phyloP scores from a whole-genome alignment of 1,140 invertebrate species.

The Drosophila nigromelanica region DNA sequence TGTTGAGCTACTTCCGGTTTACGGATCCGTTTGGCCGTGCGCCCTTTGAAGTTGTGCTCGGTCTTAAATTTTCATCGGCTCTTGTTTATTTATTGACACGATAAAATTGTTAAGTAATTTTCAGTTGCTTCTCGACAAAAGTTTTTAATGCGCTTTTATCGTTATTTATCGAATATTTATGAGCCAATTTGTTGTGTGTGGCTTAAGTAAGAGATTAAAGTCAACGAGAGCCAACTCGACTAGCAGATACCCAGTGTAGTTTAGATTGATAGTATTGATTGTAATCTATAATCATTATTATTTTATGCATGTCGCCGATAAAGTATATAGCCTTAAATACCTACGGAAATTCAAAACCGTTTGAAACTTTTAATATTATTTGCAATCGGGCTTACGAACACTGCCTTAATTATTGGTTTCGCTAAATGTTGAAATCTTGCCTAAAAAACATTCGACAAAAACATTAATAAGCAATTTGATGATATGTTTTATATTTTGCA shows the following conservation, averaged over 20 bases:
- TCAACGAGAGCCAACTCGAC: not conserved
- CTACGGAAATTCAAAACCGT: too few relatives aligned
- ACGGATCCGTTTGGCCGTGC: slow-evolving; percentile 9
- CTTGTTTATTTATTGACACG: slow-evolving; percentile 55
- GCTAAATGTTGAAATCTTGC: too few relatives aligned
- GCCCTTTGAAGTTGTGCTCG: slow-evolving; percentile 52
- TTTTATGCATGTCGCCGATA: too few relatives aligned
- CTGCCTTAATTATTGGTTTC: too few relatives aligned
- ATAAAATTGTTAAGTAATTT: slow-evolving; percentile 28
- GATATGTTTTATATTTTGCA: too few relatives aligned
- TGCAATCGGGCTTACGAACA: too few relatives aligned
- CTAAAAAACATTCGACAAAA: too few relatives aligned
- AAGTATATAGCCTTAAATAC: too few relatives aligned
- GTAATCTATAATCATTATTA: too few relatives aligned
- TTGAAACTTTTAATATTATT: too few relatives aligned
- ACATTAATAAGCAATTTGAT: too few relatives aligned
- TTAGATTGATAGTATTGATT: not conserved
- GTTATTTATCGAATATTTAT: slow-evolving; percentile 74
- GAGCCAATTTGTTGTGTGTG: slow-evolving; percentile 25
- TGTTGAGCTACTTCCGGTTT: slow-evolving; percentile 76
- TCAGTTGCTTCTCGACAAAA: slow-evolving; percentile 38
- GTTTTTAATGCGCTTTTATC: slow-evolving; percentile 66
- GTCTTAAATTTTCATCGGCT: slow-evolving; percentile 57
- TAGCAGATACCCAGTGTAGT: not conserved
- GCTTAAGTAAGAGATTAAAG: not conserved